Conservation (phyloP, 2,113 vertebrate genomes). For the Anhinga anhinga region DNA sequence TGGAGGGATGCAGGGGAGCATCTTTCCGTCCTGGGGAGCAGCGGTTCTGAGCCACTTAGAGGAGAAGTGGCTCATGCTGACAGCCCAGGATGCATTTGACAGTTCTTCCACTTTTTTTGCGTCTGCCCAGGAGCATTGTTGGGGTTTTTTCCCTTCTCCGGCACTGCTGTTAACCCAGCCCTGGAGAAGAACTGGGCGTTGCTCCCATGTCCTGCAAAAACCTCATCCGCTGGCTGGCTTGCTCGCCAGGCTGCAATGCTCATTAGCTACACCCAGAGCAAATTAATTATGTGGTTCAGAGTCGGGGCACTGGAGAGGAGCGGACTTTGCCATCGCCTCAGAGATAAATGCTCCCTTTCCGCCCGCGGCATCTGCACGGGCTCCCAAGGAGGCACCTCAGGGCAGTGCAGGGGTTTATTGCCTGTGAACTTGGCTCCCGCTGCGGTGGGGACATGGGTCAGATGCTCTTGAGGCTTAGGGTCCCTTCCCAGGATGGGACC, state of each 20-base stretch:
- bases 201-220: neutral
- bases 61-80: accelerated
- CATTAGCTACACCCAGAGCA: neutral
- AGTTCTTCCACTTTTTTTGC: accelerated
- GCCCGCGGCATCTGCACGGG: accelerated
- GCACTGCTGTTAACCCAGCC: neutral
- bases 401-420: accelerated
- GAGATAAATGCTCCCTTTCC: neutral
- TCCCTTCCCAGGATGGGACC: accelerated
- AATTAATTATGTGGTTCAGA: neutral
- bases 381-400: accelerated
- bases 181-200: neutral
- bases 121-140: accelerated
- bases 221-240: accelerated
- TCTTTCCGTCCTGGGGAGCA: neutral
- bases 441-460: accelerated
- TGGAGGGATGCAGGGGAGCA: neutral
- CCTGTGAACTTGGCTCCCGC: accelerated
- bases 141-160: neutral
- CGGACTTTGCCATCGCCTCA: neutral
- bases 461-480: accelerated
- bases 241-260: neutral
- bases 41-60: accelerated
- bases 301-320: neutral
- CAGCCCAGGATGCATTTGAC: accelerated